Conservation (phyloP, 2,113 vertebrate species). For the Xyliphius kryptos region DNA sequence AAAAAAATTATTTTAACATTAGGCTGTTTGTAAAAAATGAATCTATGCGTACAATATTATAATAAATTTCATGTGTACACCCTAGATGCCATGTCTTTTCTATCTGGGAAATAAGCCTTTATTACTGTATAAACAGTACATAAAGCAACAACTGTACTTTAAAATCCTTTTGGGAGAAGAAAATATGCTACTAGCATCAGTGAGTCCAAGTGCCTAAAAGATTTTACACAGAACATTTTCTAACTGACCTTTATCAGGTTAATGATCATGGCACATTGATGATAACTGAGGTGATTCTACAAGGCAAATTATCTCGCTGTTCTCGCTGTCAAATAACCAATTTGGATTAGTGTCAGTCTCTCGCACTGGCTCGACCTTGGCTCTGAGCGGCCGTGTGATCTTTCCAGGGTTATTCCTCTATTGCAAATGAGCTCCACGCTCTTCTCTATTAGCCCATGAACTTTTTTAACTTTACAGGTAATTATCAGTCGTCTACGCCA, state of each 20-base stretch:
- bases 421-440: slow-evolving; percentile 18
- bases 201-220: too few relatives aligned
- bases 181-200: too few relatives aligned
- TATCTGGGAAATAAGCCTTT: too few relatives aligned
- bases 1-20: too few relatives aligned
- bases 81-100: too few relatives aligned
- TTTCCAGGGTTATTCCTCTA: slow-evolving; percentile 25
- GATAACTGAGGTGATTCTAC: slow-evolving; percentile 44
- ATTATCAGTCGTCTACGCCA: slow-evolving; percentile 36
- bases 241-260: slow-evolving; percentile 41
- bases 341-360: slow-evolving; percentile 55
- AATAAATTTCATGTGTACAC: too few relatives aligned
- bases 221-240: slow-evolving; percentile 29
- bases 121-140: too few relatives aligned
- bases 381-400: slow-evolving; percentile 7
- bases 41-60: too few relatives aligned
- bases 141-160: too few relatives aligned
- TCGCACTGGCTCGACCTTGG: slow-evolving; percentile 37
- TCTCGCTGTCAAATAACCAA: slow-evolving; percentile 53
- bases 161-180: too few relatives aligned
- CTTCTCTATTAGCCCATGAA: slow-evolving; percentile 30
- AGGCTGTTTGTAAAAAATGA: too few relatives aligned
- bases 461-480: slow-evolving; percentile 38
- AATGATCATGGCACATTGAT: slow-evolving; percentile 47
- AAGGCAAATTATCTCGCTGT: slow-evolving; percentile 50